Evolutionary conservation across 2,888 invertebrate genomes (phyloP).

Genomic region (Pandemis corylana): DNA sequence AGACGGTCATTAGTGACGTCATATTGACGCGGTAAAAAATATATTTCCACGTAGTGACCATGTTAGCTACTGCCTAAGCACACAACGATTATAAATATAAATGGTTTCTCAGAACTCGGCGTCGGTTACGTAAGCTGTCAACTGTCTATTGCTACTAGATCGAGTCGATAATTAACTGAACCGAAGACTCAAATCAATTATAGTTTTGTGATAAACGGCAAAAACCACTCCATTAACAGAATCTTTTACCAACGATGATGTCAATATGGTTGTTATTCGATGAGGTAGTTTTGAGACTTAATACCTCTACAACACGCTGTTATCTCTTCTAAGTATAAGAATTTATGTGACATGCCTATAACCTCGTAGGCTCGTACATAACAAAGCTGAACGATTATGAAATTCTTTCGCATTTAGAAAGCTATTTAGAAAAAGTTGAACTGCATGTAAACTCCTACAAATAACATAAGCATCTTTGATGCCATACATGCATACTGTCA

Average conservation of each 20-base stretch:
- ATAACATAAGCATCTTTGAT: not conserved
- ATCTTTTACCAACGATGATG: slow-evolving; percentile 21
- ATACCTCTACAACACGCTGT: not conserved
- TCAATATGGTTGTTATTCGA: slow-evolving; percentile 19
- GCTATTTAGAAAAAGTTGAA: too few relatives aligned
- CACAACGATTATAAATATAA: slow-evolving; percentile 66
- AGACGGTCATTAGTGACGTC: slow-evolving; percentile 65
- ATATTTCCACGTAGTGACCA: slow-evolving; percentile 63
- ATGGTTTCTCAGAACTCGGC: slow-evolving; percentile 70
- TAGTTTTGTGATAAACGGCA: slow-evolving; percentile 21
- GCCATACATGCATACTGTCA: not conserved
- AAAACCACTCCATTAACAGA: slow-evolving; percentile 11
- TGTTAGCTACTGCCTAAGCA: slow-evolving; percentile 63
- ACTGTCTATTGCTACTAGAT: slow-evolving; percentile 57
- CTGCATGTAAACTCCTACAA: too few relatives aligned
- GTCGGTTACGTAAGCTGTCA: slow-evolving; percentile 73
- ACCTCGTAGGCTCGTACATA: not conserved
- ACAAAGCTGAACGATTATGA: too few relatives aligned
- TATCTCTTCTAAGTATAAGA: not conserved
- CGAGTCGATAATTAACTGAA: slow-evolving; percentile 48
- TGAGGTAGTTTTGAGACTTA: not conserved
- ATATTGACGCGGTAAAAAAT: slow-evolving; percentile 65
- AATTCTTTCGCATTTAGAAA: too few relatives aligned
- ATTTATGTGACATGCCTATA: not conserved
- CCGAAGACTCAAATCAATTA: slow-evolving; percentile 19